Conservation (phyloP, 2,888 invertebrate species). For the Philonicus albiceps region DNA sequence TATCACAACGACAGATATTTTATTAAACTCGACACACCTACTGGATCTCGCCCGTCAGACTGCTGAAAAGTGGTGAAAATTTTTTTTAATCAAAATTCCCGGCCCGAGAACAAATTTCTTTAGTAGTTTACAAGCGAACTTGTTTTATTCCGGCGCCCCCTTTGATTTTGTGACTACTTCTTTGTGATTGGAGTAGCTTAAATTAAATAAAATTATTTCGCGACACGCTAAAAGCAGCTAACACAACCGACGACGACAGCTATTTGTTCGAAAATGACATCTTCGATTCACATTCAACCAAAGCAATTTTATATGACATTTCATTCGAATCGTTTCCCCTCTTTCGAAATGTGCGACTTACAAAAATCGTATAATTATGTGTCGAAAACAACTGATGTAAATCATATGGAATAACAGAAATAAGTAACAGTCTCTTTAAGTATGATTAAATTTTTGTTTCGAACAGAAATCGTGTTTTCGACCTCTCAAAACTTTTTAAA, state of each 20-base stretch:
- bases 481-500: neutral
- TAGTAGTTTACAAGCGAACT: neutral
- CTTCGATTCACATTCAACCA: neutral
- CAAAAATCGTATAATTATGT: neutral
- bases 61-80: neutral
- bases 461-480: neutral
- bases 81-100: neutral
- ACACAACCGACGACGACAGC: constrained; percentile 38
- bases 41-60: neutral
- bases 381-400: neutral
- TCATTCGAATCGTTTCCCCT: neutral
- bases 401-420: neutral
- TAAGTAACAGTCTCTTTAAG: neutral
- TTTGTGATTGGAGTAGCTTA: constrained; percentile 25
- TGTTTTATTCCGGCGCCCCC: neutral
- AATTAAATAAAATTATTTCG: constrained; percentile 23
- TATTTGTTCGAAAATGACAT: constrained; percentile 45
- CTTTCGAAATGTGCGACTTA: neutral
- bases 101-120: neutral
- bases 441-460: neutral
- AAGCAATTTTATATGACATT: neutral
- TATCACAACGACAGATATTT: neutral
- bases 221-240: constrained; percentile 23
- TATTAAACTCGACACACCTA: constrained; percentile 8
- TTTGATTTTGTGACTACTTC: constrained; percentile 28